These are phyloP conservation scores for Watsonalla cultraria DNA, from an alignment of 2,888 invertebrate genomes.

Conservation along the genomic window DNA sequence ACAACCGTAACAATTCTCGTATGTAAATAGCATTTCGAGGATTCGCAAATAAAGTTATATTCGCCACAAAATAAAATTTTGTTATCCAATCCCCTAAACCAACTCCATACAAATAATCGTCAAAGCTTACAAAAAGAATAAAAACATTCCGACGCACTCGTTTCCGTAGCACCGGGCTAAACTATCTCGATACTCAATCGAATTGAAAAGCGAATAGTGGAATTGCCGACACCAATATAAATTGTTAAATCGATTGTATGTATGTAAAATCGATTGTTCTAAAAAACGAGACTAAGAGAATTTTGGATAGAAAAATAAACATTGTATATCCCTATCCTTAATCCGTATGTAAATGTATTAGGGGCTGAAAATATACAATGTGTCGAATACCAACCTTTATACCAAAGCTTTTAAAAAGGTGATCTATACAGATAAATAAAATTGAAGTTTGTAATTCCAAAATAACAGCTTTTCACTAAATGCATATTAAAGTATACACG, in stretches of 20 bases:
- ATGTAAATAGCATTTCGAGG: too few relatives aligned
- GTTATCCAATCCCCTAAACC: too few relatives aligned
- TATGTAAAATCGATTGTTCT: neutral
- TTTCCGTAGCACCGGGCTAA: neutral
- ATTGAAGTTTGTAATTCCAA: too few relatives aligned
- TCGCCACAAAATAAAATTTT: neutral
- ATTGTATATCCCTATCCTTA: slow-evolving; percentile 3
- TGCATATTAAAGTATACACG: too few relatives aligned
- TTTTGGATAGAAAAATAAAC: neutral
- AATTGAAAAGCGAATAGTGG: neutral
- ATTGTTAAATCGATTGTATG: neutral
- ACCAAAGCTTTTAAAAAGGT: too few relatives aligned
- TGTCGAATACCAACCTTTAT: too few relatives aligned
- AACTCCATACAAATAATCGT: too few relatives aligned
- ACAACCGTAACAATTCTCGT: too few relatives aligned
- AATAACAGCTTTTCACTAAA: too few relatives aligned
- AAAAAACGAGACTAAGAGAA: neutral
- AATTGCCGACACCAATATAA: neutral
- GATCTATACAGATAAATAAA: too few relatives aligned
- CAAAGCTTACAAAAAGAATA: too few relatives aligned
- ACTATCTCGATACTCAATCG: neutral
- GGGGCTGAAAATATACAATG: slow-evolving; percentile 5
- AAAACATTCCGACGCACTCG: neutral
- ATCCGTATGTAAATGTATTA: slow-evolving; percentile 8
- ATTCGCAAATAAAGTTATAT: too few relatives aligned